These are phyloP conservation scores for Hippocampus abdominalis DNA, from an alignment of 2,113 vertebrate species.

Conservation along the genomic window DNA sequence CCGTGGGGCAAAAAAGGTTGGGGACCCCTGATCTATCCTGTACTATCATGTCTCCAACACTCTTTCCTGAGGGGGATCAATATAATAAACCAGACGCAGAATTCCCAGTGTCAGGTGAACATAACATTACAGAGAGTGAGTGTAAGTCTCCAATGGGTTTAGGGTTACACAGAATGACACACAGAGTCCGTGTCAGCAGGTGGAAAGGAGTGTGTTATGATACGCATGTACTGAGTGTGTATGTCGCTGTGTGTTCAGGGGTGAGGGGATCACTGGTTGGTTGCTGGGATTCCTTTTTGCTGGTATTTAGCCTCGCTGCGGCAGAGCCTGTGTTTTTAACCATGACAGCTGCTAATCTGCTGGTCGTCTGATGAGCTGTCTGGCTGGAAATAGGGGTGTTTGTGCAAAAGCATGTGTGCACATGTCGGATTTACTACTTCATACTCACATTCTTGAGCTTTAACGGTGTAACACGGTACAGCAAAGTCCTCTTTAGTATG, in stretches of 20 bases:
- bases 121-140: not conserved
- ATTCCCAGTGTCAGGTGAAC: not conserved
- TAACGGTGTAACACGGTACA: slow-evolving; percentile 37
- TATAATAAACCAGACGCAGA: too few relatives aligned
- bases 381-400: slow-evolving; percentile 36
- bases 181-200: slow-evolving; percentile 33
- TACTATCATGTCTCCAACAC: too few relatives aligned
- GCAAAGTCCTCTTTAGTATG: slow-evolving; percentile 27
- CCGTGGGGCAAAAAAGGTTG: too few relatives aligned
- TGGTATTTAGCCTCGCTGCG: slow-evolving; percentile 39
- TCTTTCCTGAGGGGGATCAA: not conserved
- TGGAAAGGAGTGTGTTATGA: slow-evolving; percentile 36
- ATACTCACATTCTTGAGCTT: slow-evolving; percentile 28
- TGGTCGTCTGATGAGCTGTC: slow-evolving; percentile 21
- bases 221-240: not conserved
- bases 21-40: too few relatives aligned
- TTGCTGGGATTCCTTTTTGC: slow-evolving; percentile 48
- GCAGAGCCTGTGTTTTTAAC: slow-evolving; percentile 44
- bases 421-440: slow-evolving; percentile 22
- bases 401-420: slow-evolving; percentile 18
- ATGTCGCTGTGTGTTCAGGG: slow-evolving; percentile 21
- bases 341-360: slow-evolving; percentile 58
- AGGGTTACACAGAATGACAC: slow-evolving; percentile 29
- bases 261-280: slow-evolving; percentile 30
- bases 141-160: slow-evolving; percentile 6